Conservation (phyloP, 2,797 vertebrate genomes). For the Coluber constrictor region DNA sequence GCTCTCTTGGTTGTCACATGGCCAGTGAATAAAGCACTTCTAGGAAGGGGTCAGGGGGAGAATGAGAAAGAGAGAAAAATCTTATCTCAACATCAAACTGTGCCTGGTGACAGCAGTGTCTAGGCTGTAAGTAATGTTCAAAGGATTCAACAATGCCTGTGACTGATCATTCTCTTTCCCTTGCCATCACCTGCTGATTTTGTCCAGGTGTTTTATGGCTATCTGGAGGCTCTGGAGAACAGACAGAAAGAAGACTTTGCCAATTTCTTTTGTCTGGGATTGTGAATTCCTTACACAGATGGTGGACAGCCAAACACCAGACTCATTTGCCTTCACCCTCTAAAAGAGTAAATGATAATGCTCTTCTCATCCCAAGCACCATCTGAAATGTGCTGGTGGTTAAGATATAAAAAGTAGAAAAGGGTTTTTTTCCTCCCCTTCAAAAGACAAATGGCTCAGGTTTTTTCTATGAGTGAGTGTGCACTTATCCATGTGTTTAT, state of each 20-base stretch:
- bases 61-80: slow-evolving; percentile 57
- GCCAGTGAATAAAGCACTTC: slow-evolving; percentile 74
- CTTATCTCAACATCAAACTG: slow-evolving; percentile 86
- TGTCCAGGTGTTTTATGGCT: slow-evolving; percentile 87
- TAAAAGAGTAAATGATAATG: slow-evolving; percentile 50
- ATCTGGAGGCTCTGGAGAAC: slow-evolving; percentile 82
- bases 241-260: slow-evolving; percentile 80
- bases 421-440: slow-evolving; percentile 11
- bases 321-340: slow-evolving; percentile 64
- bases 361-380: slow-evolving; percentile 50
- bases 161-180: slow-evolving; percentile 79
- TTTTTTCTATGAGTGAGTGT: neutral
- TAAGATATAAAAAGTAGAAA: slow-evolving; percentile 44
- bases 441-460: neutral
- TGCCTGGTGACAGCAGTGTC: slow-evolving; percentile 87
- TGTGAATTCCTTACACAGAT: slow-evolving; percentile 84
- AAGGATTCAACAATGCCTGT: slow-evolving; percentile 81
- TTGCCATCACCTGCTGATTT: slow-evolving; percentile 87
- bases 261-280: slow-evolving; percentile 84
- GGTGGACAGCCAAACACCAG: slow-evolving; percentile 79
- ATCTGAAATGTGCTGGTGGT: slow-evolving; percentile 54
- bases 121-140: slow-evolving; percentile 87
- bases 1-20: slow-evolving; percentile 65
- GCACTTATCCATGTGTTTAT: neutral
- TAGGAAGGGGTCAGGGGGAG: slow-evolving; percentile 60